phyloP scores from a whole-genome alignment of 2,797 vertebrate species.

The Halcyon chelicuti region DNA sequence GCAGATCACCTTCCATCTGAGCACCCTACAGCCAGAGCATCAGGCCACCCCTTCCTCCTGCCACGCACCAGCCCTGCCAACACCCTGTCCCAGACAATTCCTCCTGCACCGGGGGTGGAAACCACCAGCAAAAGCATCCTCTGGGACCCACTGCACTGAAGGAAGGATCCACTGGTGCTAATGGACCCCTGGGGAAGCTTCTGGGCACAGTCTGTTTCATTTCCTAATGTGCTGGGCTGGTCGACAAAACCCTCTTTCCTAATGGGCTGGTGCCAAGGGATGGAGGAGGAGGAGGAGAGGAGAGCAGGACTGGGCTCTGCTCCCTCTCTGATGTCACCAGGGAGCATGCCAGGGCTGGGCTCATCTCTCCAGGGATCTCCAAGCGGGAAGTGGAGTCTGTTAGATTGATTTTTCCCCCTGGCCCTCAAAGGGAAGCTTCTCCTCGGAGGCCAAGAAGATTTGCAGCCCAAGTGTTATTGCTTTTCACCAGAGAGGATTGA shows the following conservation, averaged over 20 bases:
- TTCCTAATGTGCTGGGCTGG: neutral
- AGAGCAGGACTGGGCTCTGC: neutral
- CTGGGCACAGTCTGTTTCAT: neutral
- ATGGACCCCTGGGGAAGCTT: neutral
- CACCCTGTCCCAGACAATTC: neutral
- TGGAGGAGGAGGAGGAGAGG: neutral
- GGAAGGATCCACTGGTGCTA: neutral
- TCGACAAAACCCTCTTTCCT: neutral
- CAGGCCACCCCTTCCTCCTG: neutral
- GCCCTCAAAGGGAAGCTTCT: neutral
- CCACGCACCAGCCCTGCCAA: accelerated
- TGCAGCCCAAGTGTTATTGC: neutral
- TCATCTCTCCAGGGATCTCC: neutral
- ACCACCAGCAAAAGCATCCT: neutral
- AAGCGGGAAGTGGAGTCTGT: neutral
- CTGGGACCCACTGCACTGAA: neutral
- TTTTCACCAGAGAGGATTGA: neutral
- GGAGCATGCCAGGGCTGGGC: neutral
- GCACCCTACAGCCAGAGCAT: neutral
- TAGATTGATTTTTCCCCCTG: neutral
- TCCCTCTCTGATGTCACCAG: neutral
- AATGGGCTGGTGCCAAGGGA: neutral
- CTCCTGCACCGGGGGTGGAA: neutral
- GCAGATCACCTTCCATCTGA: neutral
- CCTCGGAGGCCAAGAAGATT: neutral